Percentiles rank a stretch among this genome's conserved stretches.
phyloP scores from a whole-genome alignment of 2,113 vertebrate species.

The Nothobranchius furzeri region DNA sequence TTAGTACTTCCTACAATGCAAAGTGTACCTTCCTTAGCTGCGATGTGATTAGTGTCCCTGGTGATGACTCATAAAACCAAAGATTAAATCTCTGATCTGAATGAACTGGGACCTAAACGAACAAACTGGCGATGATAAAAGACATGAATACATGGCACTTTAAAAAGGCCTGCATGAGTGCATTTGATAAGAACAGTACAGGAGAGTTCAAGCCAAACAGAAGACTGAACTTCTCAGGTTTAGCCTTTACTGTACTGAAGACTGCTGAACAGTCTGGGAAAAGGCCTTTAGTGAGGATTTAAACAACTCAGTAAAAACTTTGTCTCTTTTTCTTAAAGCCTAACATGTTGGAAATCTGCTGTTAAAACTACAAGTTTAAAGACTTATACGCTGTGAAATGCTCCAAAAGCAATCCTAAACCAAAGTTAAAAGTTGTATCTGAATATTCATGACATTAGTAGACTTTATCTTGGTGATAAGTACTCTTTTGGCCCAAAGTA shows the following conservation, averaged over 20 bases:
- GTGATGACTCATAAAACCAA: conserved; percentile 32
- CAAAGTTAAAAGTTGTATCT: conserved; percentile 28
- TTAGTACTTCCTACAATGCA: conserved; percentile 37
- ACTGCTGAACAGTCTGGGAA: conserved; percentile 29
- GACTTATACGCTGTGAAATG: conserved; percentile 24
- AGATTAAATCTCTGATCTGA: background rate
- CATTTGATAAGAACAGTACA: conserved; percentile 17
- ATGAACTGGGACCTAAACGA: conserved; percentile 16
- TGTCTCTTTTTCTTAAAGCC: background rate
- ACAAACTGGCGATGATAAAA: conserved; percentile 23
- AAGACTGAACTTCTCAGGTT: background rate
- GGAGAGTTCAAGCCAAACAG: conserved; percentile 11
- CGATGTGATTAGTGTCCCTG: conserved; percentile 61
- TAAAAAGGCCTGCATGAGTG: conserved; percentile 8
- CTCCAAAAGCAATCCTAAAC: conserved; percentile 21
- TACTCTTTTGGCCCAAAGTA: conserved; percentile 57
- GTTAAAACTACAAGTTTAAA: background rate
- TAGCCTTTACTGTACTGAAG: conserved; percentile 41
- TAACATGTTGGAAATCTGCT: background rate
- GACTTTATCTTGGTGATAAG: conserved; percentile 35
- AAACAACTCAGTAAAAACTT: background rate
- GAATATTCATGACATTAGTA: conserved; percentile 36
- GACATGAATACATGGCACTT: conserved; percentile 14
- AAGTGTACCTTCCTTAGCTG: conserved; percentile 60
- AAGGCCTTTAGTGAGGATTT: conserved; percentile 36